These are phyloP conservation scores for Hedya salicella DNA, from an alignment of 2,888 invertebrate genomes.

Conservation along the genomic window DNA sequence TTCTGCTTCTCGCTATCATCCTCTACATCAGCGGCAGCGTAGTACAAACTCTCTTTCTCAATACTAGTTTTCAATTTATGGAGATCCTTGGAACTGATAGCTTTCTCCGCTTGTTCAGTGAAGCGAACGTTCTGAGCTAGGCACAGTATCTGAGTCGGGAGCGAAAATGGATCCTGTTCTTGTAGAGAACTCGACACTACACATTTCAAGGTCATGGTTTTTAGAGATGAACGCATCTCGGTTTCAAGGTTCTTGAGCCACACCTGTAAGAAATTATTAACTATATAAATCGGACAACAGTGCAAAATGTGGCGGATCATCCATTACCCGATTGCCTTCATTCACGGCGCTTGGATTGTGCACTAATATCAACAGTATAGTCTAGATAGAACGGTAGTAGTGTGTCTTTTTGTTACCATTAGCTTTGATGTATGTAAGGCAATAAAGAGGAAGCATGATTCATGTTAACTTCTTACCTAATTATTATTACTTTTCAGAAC, in stretches of 20 bases:
- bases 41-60: conserved; percentile 81
- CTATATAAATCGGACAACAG: too few relatives aligned
- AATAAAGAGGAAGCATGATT: too few relatives aligned
- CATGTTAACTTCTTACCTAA: too few relatives aligned
- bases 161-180: conserved; percentile 78
- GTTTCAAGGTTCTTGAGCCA: conserved; percentile 93
- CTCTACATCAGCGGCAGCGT: conserved; percentile 80
- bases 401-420: too few relatives aligned
- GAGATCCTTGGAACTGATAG: conserved; percentile 88
- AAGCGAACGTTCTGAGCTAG: conserved; percentile 94
- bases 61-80: conserved; percentile 79
- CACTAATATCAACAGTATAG: too few relatives aligned
- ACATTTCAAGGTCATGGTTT: conserved; percentile 87
- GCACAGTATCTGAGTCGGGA: conserved; percentile 92
- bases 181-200: conserved; percentile 75
- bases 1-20: conserved; percentile 91
- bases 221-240: conserved; percentile 90
- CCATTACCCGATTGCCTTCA: too few relatives aligned
- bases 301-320: too few relatives aligned
- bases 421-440: too few relatives aligned
- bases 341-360: too few relatives aligned
- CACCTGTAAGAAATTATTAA: conserved; percentile 69
- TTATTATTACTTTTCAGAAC: too few relatives aligned
- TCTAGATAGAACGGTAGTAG: too few relatives aligned
- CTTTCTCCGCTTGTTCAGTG: conserved; percentile 92